Evolutionary conservation across 2,797 vertebrate species (phyloP), one percentile per base, ranked within the genome.

Genomic region (Spondyliosoma cantharus): DNA sequence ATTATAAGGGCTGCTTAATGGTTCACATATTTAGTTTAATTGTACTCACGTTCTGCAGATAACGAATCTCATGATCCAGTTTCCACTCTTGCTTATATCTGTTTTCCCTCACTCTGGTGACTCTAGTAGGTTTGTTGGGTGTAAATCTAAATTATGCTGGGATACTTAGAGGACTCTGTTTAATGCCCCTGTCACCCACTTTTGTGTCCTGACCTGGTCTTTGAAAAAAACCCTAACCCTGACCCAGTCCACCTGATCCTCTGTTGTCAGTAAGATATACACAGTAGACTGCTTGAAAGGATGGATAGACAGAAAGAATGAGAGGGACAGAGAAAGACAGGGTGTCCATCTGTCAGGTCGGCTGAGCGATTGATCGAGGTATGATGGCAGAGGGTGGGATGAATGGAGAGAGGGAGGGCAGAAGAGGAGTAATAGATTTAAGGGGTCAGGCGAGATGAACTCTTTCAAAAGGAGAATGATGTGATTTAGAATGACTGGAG

Each of bases 391-490:
- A 66, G 71, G 61, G 74, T 54, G 14, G 59, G 82, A 69, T 87
- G 86, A 90, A 87, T 90, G 79, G 79, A 89, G 76, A 58, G 76
- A 82, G 58, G 72, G 80, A 81, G 74, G 74, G 67, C 56, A 87
- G 73, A 70, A 78, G 71, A 77, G 66, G 45, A 80, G 71, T 91
- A 89, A 92, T 86, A 83, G 60, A 83, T 91, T 89, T 88, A 89
- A 89, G 68, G 73, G 92, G 88, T 93, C 90, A 90, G 83, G 54
- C 80, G 85, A 89, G 86, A 92, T 90, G 85, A 88, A 90, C 87
- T 91, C 84, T 79, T 32, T 70, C 72, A 70, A 86, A 88, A 84
- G 82, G 83, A 87, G 78, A 82, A 60, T 89, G 88, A 93, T 92
- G 71, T 85, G 78, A 91, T 92, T 92, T 90, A 73, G 60, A 90